Evolutionary conservation across 2,888 invertebrate genomes (phyloP), one percentile per base, ranked within the genome.

Genomic region (Cylloceria caligata): DNA sequence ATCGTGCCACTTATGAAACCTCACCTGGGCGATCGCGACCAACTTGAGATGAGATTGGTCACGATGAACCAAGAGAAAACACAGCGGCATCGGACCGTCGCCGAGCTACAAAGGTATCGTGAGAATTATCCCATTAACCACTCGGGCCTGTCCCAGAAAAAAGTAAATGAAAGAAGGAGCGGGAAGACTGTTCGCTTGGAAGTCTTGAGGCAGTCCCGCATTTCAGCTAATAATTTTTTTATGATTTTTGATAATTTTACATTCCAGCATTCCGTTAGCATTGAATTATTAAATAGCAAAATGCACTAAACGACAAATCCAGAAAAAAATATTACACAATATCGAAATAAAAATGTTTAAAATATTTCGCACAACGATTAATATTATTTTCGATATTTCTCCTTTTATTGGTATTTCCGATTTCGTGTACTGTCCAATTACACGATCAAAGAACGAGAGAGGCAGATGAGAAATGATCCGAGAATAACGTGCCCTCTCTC

Each of bases 401-500:
- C 39, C 65, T 78, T 65, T 69, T 73, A 78, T 78, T 71, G 69
- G 49, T 57, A 68, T 49, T 77, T 65, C 45, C n/a, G 24, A 74
- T 80, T 74, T 68, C 24, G 42, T 13, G 30, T 49, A 34, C 49
- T 11, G 34, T 76, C 19, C 68, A 73, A 81, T 81, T 68, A 68
- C 36, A 39, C 21, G 71, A 16, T 36, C 9, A 36, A 62, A 11
- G 49, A n/a, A 36, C 45, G 62, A 55, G 65, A 55, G 76, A 68
- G 68, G 65, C 42, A 5, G 73, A 42, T 47, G 81, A 69, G 73
- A 81, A 81, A 81, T 81, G 81, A 78, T 69, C 81, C 77, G 73
- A 69, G 64, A 57, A 80, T 81, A 64, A 74, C 86, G 88, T 84
- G 85, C 80, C 83, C n/a, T n/a, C n/a, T n/a, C n/a, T n/a, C n/a